Evolutionary conservation across 2,797 vertebrate species (phyloP), one percentile per base, ranked within the genome.

Genomic region (Hoplostethus atlanticus): DNA sequence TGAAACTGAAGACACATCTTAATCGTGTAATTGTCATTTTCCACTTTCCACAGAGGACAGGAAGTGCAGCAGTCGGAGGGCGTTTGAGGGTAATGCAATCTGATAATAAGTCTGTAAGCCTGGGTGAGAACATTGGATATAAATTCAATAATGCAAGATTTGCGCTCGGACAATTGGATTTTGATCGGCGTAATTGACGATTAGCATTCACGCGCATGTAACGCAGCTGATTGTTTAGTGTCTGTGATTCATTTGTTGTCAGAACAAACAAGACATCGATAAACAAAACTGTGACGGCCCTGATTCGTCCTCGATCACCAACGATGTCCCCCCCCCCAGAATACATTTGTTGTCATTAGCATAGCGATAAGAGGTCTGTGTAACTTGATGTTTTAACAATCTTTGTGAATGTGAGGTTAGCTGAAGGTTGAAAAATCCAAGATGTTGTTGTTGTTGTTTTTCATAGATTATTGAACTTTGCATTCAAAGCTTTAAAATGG

Each of bases 111-210:
- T 68, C 77, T 71, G 76, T 58, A 62, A 79, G 80, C 59, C 73
- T 17, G 65, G 65, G 66, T 78, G 77, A 84, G 90, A 90, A 89
- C 87, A 91, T 90, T 81, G 82, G 76, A 77, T 79, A 68, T 80
- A 77, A 86, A 92, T 92, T 89, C 54, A 91, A 91, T 92, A 83
- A 85, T 63, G 68, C 57, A 65, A 79, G 74, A 89, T 84, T 85
- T 86, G 58, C 59, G 77, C 87, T 73, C 3, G 72, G 85, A 88
- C 85, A 91, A 93, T 90, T 85, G 69, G 85, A 92, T 90, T 90
- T 89, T 89, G 87, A 93, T 93, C 87, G 87, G 81, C 71, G 50
- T 91, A 93, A 93, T 91, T 92, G 84, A 84, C 81, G 82, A 90
- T 92, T 89, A 87, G 77, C 72, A 89, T 92, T 89, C 87, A 85